Base-by-base conservation (phyloP, 2,888 invertebrate genomes). In the Morpho helenor region DNA sequence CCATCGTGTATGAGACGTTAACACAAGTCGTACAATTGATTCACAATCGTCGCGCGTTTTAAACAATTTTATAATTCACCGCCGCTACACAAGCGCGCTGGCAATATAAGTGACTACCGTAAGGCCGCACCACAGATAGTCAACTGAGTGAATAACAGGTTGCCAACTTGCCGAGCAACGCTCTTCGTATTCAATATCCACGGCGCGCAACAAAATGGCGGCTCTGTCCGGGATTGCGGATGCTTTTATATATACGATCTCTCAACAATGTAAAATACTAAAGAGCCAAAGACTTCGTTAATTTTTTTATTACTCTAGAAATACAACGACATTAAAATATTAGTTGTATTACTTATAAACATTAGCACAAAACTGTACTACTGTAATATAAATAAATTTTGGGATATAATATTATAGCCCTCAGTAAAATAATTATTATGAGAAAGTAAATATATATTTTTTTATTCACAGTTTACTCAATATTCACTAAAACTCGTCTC, bases 1-100 rank as follows among this genome's bases (percentile, higher is more conserved):
- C 94, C 95, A 96, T 96, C 82, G 81, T 91, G 75, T 31, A 48
- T 9, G 31, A 48, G 41, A 22, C 31, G 56, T 63, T 63, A 58
- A 49, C 71, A 73, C 66, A 69, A 64, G 65, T 63, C 65, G 63
- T 66, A 64, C 62, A 66, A 62, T 66, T 66, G 69, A 76, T 72
- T 65, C 76, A 75, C 76, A 70, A 69, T 44, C 40, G 47, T 53
- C 40, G 23, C 55, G 48, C 49, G 49, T 54, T 58, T 57, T 45
- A 8, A 53, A 55, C 52, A 48, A 53, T 46, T 9, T 46, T 65
- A 69, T 67, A 68, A 62, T 69, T 69, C 66, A 71, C 68, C 63
- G 65, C 65, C 68, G 70, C 65, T 63, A 60, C 64, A 64, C 60
- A 55, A 59, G 65, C 62, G 71, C 70, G 70, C 63, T 62, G 65